Percentiles rank a stretch among this genome's conserved stretches.
phyloP scores from a whole-genome alignment of 2,113 vertebrate genomes.

The Spheniscus mendiculus region DNA sequence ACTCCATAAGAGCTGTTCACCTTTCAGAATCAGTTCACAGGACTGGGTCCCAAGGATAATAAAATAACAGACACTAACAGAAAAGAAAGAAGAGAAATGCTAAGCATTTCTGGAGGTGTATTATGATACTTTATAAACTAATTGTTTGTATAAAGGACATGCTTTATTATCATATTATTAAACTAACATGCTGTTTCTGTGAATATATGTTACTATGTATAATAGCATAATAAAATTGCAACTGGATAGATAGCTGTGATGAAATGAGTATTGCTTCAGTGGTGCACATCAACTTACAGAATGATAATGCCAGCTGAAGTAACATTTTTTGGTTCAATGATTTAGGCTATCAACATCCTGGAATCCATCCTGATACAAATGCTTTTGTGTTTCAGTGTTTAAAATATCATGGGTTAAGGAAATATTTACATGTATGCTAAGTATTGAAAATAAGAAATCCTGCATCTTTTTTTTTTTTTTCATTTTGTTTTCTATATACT shows the following conservation, averaged over 20 bases:
- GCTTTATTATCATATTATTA: slow-evolving; percentile 9
- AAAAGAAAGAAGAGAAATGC: background rate
- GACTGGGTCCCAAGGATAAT: background rate
- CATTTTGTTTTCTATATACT: background rate
- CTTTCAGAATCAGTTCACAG: background rate
- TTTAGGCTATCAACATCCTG: background rate
- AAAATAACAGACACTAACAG: background rate
- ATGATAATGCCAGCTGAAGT: slow-evolving; percentile 1
- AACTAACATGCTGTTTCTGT: background rate
- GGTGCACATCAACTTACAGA: background rate
- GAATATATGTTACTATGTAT: background rate
- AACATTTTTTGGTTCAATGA: slow-evolving; percentile 21
- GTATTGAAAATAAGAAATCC: background rate
- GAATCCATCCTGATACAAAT: background rate
- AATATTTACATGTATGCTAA: background rate
- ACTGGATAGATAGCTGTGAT: background rate
- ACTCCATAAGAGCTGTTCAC: background rate
- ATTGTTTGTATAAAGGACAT: background rate
- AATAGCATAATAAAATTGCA: slow-evolving; percentile 14
- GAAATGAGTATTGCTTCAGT: background rate
- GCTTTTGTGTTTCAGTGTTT: background rate
- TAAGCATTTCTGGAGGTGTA: background rate
- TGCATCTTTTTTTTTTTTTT: rapidly evolving
- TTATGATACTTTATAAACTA: background rate
- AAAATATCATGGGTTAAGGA: background rate